phyloP scores from a whole-genome alignment of 1,140 invertebrate species.

The Acromyrmex echinatior region DNA sequence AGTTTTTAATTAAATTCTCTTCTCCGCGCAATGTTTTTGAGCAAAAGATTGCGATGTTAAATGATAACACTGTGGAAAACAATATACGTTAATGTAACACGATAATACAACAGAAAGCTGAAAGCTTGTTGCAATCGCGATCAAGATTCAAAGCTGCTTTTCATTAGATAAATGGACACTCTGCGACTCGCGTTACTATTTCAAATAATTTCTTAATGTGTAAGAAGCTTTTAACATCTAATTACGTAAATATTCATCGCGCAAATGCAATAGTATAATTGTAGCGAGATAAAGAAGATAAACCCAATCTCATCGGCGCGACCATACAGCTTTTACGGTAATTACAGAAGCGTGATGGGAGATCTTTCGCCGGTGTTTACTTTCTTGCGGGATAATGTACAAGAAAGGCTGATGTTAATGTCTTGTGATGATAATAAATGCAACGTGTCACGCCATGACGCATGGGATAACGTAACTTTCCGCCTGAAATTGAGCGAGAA shows the following conservation, averaged over 20 bases:
- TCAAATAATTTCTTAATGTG: background rate
- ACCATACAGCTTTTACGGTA: slow-evolving; percentile 46
- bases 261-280: background rate
- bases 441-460: slow-evolving; percentile 2
- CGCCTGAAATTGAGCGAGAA: slow-evolving; percentile 39
- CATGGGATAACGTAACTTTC: slow-evolving; percentile 2
- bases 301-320: slow-evolving; percentile 30
- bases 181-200: background rate
- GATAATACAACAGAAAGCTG: background rate
- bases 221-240: background rate
- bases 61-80: background rate
- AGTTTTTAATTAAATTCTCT: background rate
- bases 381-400: slow-evolving; percentile 42
- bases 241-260: background rate
- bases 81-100: background rate
- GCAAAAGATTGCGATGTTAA: background rate
- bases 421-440: slow-evolving; percentile 18
- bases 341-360: slow-evolving; percentile 26
- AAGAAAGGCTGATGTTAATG: slow-evolving; percentile 27
- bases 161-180: slow-evolving; percentile 8
- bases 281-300: slow-evolving; percentile 25
- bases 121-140: background rate
- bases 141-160: slow-evolving; percentile 17
- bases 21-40: background rate
- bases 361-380: slow-evolving; percentile 47